These are phyloP conservation scores for Nudaria mundana DNA, from an alignment of 2,888 invertebrate species.

Conservation along the genomic window DNA sequence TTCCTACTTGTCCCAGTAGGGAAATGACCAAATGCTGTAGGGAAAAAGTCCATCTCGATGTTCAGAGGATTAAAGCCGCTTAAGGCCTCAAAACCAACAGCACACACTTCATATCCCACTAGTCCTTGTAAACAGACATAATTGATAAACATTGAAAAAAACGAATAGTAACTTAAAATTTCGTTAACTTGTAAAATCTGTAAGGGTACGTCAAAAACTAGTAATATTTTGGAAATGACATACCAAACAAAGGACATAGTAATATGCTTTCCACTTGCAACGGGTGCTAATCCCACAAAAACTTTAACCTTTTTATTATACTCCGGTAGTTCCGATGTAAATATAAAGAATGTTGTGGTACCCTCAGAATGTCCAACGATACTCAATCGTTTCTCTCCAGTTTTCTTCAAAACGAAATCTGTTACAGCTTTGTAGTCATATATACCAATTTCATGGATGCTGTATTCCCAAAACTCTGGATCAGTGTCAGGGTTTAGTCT, in stretches of 20 bases:
- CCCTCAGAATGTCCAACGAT: conserved; percentile 17
- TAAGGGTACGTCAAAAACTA: background rate
- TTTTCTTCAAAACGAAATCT: conserved; percentile 11
- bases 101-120: conserved; percentile 13
- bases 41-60: background rate
- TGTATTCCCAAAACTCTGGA: conserved; percentile 16
- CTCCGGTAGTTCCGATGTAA: conserved; percentile 10
- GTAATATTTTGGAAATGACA: background rate
- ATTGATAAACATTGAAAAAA: background rate
- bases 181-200: conserved; percentile 3
- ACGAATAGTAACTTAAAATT: conserved; percentile 12
- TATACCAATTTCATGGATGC: conserved; percentile 16
- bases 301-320: conserved; percentile 15
- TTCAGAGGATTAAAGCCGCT: conserved; percentile 5
- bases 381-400: conserved; percentile 4
- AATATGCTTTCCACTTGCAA: background rate
- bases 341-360: conserved; percentile 5
- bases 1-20: conserved; percentile 6
- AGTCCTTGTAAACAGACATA: conserved; percentile 12
- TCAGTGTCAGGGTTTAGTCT: conserved; percentile 11
- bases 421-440: conserved; percentile 14
- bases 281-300: conserved; percentile 12
- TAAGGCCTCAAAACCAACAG: background rate
- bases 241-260: background rate
- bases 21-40: conserved; percentile 2